Base-by-base conservation (phyloP, 2,797 vertebrate genomes). In the Hoplostethus atlanticus region DNA sequence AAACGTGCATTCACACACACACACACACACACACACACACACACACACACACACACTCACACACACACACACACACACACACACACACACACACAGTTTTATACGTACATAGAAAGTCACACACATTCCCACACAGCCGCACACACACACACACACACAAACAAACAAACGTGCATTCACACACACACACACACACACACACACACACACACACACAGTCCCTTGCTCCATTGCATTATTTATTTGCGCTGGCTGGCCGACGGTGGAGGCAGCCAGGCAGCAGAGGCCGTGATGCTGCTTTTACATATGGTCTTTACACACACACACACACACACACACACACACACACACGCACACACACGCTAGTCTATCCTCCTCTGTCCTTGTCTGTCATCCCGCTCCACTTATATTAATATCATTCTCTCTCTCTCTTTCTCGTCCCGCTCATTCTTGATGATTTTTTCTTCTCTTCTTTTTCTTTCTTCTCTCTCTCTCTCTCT, bases 151-250 rank as follows among this genome's bases (percentile, higher is more conserved):
- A 0, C 34, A 2, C 16, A 46, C 48, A 21, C 42, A 34, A 28
- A 40, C 13, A 64, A 4, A 53, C 34, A 47, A 12, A 42, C 16
- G 38, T 21, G 58, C 25, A 56, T 38, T 34, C 0, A 12, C 28
- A n/a, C 13, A 75, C 31, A 50, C 47, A 15, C 44, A 12, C 25
- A 44, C 15, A 66, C 64, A 48, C 31, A 5, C n/a, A 42, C 8
- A 42, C 40, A 42, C 40, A 42, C 44, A 48, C 42, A 57, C 46
- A 25, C 65, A 57, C 71, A 56, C 4, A 42, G 31, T 31, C 40
- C 46, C 69, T 71, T 75, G 53, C 58, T 74, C 30, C 67, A 71
- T 64, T 88, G 80, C 69, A 84, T 87, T 89, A 83, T 87, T 86
- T 88, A 83, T 86, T 71, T 85, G 70, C 61, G 56, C 72, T 83